Percentiles rank a stretch among this genome's conserved stretches.
These are phyloP conservation scores for Trematocara nigrifrons DNA, from an alignment of 2,113 vertebrate species.

Conservation along the genomic window DNA sequence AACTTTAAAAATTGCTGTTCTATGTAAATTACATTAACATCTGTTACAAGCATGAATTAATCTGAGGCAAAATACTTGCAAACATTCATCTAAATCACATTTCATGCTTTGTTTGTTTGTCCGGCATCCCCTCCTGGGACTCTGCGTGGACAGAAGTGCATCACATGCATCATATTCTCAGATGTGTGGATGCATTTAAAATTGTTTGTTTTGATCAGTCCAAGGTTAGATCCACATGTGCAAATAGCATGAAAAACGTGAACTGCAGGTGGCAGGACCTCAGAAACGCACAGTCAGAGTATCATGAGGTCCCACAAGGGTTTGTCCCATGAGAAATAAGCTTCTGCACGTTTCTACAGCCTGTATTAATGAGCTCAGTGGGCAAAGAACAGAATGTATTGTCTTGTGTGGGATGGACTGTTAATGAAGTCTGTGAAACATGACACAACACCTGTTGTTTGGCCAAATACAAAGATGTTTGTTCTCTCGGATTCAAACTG, in stretches of 20 bases:
- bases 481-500: slow-evolving; percentile 4
- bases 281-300: background rate
- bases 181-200: background rate
- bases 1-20: background rate
- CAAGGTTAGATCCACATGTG: background rate
- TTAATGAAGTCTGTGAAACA: slow-evolving; percentile 50
- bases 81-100: background rate
- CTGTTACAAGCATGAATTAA: background rate
- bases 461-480: slow-evolving; percentile 51
- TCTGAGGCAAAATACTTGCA: background rate
- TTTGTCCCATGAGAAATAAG: slow-evolving; percentile 39
- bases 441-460: slow-evolving; percentile 63
- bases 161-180: background rate
- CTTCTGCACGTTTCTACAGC: slow-evolving; percentile 6
- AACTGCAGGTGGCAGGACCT: background rate
- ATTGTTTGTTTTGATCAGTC: background rate
- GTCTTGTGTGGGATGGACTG: slow-evolving; percentile 38
- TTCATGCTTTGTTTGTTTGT: background rate
- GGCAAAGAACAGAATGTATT: slow-evolving; percentile 37
- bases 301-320: background rate
- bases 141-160: background rate
- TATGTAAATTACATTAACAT: background rate
- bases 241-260: background rate
- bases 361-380: slow-evolving; percentile 44
- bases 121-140: background rate